Base-by-base conservation (phyloP, 1,140 invertebrate species). In the Eulimnadia texana region DNA sequence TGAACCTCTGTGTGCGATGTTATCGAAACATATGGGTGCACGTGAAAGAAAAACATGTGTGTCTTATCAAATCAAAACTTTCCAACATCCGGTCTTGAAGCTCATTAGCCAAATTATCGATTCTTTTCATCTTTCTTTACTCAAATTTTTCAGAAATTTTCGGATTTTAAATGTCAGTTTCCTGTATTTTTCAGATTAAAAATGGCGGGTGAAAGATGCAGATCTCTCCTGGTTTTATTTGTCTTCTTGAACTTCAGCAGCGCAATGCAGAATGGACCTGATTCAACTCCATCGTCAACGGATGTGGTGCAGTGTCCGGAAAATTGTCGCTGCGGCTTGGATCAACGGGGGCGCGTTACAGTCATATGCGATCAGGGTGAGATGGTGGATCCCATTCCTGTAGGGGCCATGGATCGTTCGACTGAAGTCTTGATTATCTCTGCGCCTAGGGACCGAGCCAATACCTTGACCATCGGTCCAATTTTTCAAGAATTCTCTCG, bases 401-500 rank as follows among this genome's bases (percentile, higher is more conserved):
- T 82, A 1, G 72, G 76, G 33, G 72, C 77, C 54, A 76, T 88
- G 68, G 80, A 81, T 65, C 65, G 72, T 0, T 76, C 78, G 53
- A 81, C 82, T 13, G 76, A 86, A 71, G 75, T 87, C 1, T 72
- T 90, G 29, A 75, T 80, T 62, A 83, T 90, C 49, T 77, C 81
- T 0, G 83, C 85, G 0, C 84, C 86, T 1, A 70, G 77, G 19
- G 71, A 78, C 42, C 72, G 75, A 62, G 76, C 77, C 16, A 89
- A 89, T 70, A 72, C 74, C 50, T 74, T 90, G 11, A 84, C 83
- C 1, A 83, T 90, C 62, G 84, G 85, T 1, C 80, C 85, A 27
- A 80, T 86, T 49, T 85, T 86, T 71, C 76, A 78, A 16, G 74
- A 79, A 57, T 85, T 86, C 68, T 73, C 73, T 50, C 76, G 81